Evolutionary conservation across 2,797 vertebrate species (phyloP), one percentile per base, ranked within the genome.

Genomic region (Steatocranus sp.): DNA sequence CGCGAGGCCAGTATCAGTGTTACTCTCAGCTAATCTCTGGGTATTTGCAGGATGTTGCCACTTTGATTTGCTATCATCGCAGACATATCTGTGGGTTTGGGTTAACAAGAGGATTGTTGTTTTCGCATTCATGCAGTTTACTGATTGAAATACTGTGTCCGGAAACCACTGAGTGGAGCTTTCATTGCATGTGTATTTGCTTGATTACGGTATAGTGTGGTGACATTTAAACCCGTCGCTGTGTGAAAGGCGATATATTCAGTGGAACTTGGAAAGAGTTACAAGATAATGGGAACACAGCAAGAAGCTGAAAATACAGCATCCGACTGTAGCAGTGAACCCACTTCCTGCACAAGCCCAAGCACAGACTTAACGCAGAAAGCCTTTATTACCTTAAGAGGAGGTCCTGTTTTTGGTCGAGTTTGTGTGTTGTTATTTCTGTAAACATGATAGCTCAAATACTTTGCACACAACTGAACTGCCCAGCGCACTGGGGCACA

Each of bases 41-140:
- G 89, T 87, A 82, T 91, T 93, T 88, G 82, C 80, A 93, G 90
- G 87, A 90, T 93, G 93, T 93, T 86, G 88, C 84, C 91, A 87
- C 90, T 93, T 91, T 91, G 88, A 91, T 91, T 93, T 58, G 80
- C 84, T 81, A 61, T 92, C 90, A 85, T 92, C 91, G 79, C 85
- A 66, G 89, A 79, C 89, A 81, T 88, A 87, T 88, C 87, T 82
- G 81, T 83, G 89, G 88, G 91, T 92, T 93, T 88, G 81, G 82
- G 83, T 83, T 83, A 92, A 94, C 89, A 93, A 89, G 90, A 92
- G 89, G 90, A 91, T 89, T 92, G 90, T 92, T 94, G 91, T 91
- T 89, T 91, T 87, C 89, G 87, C 85, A 23, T 75, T 85, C 80
- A 8, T 23, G 10, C 12, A 75, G 85, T 88, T 88, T 88, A 76